Evolutionary conservation across 2,113 vertebrate genomes (phyloP).

Genomic region (Nettapus auritus): DNA sequence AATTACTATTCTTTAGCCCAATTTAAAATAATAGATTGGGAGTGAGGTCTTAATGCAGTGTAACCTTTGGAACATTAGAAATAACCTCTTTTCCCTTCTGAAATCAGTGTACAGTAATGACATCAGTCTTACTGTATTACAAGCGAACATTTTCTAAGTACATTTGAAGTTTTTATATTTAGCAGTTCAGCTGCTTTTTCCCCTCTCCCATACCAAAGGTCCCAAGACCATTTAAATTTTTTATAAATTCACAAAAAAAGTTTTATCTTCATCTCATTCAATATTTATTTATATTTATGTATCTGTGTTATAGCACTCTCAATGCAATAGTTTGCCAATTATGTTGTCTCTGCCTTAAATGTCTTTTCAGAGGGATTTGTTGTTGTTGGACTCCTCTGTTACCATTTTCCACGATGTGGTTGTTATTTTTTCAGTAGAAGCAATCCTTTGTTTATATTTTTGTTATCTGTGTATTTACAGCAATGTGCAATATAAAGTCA

Average conservation of each 20-base stretch:
- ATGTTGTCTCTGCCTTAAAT: background rate
- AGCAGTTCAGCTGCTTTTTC: background rate
- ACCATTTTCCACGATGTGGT: background rate
- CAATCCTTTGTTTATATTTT: background rate
- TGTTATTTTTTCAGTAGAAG: background rate
- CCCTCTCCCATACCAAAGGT: background rate
- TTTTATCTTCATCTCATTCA: background rate
- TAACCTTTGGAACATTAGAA: slow-evolving; percentile 82
- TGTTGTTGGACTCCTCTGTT: background rate
- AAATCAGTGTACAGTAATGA: slow-evolving; percentile 61
- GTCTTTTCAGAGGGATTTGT: background rate
- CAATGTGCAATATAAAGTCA: background rate
- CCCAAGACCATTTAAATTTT: slow-evolving; percentile 1
- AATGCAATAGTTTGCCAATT: background rate
- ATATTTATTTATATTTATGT: background rate
- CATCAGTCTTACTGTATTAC: slow-evolving; percentile 51
- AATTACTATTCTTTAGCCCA: slow-evolving; percentile 81
- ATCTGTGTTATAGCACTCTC: background rate
- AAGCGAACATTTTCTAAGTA: slow-evolving; percentile 30
- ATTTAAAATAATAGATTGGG: slow-evolving; percentile 80
- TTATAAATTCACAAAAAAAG: background rate
- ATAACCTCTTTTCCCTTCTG: slow-evolving; percentile 72
- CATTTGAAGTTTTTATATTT: slow-evolving; percentile 37
- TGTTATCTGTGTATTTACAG: background rate
- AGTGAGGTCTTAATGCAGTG: slow-evolving; percentile 79